Base-by-base conservation (phyloP, 1,140 invertebrate genomes). In the Spodoptera litura region DNA sequence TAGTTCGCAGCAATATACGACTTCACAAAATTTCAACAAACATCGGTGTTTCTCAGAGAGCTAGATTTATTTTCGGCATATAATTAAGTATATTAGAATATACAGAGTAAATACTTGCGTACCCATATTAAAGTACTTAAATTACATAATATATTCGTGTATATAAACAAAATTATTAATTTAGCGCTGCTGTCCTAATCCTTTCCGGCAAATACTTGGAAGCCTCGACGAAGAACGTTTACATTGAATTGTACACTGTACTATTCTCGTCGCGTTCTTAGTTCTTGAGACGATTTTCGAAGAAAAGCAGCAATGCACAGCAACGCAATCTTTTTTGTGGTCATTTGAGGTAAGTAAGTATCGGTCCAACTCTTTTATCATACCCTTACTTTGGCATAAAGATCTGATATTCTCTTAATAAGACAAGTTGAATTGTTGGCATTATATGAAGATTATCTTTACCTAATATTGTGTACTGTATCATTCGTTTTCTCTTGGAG, bases 151-250 rank as follows among this genome's bases (percentile, higher is more conserved):
- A 44, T 44, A 44, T 44, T 44, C 38, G 38, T 44, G 38, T 44
- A 44, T 44, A 61, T 61, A 11, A 61, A n/a, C 15, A 66, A 66
- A 38, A 66, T 20, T 66, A 66, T 66, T 66, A 66, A 66, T 66
- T 66, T 49, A 13, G 11, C 9, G 11, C 9, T 44, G n/a, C 61
- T 20, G 38, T 44, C 62, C 27, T 13, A 61, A 61, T 61, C 15
- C 31, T 15, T 64, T n/a, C 11, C 15, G 5, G 15, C 38, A 15
- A 10, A 66, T 15, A 66, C 62, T 66, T 66, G 9, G 5, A 25
- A 66, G 62, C 62, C 62, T 31, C 4, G 10, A 27, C 2, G 38
- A 49, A 25, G 49, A 49, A 20, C 62, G 62, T 49, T 15, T 20
- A 66, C 9, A 9, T 38, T n/a, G 35, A 9, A 25, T 49, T 25